Base-by-base conservation (phyloP, 2,797 vertebrate species). In the Clarias pachynema region DNA sequence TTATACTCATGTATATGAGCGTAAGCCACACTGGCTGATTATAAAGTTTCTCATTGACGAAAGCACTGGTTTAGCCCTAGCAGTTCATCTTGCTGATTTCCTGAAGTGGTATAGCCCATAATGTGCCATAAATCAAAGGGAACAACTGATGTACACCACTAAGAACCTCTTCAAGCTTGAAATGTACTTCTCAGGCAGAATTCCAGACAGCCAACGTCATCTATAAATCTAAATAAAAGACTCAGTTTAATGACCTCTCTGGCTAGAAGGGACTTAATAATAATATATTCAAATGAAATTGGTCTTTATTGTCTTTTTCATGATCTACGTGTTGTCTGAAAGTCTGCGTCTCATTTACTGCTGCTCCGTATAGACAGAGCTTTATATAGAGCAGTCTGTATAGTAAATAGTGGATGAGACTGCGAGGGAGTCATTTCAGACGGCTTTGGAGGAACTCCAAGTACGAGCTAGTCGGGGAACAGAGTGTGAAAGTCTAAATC, bases 381-480 rank as follows among this genome's bases (percentile, higher is more conserved):
- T 29, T 14, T 31, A 29, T 37, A 20, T 37, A 69, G 31, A 69
- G 24, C 69, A 72, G 69, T 72, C 37, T 72, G 22, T 40, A 72
- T 14, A 72, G 22, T 44, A 24, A 44, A 72, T 6, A 24, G 70
- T 49, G 70, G 3, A n/a, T 2, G 12, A 73, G 10, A 16, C 18
- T 49, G 4, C 44, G 34, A 53, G 14, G 2, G 40, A 73, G 70
- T 49, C 12, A 26, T 73, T 73, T 49, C 53, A 22, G 49, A 75
- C 44, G n/a, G n/a, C 2, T 29, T 16, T 78, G 56, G 75, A 78
- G 34, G 74, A 77, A 34, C 74, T 77, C 53, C 53, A 77, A 62
- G 57, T 62, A 31, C 31, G 6, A n/a, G 20, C 22, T 40, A n/a
- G 62, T 10, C 10, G 9, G 44, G 14, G 63, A 2, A 29, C 73